phyloP scores from a whole-genome alignment of 2,797 vertebrate genomes.

The Anabas testudineus region DNA sequence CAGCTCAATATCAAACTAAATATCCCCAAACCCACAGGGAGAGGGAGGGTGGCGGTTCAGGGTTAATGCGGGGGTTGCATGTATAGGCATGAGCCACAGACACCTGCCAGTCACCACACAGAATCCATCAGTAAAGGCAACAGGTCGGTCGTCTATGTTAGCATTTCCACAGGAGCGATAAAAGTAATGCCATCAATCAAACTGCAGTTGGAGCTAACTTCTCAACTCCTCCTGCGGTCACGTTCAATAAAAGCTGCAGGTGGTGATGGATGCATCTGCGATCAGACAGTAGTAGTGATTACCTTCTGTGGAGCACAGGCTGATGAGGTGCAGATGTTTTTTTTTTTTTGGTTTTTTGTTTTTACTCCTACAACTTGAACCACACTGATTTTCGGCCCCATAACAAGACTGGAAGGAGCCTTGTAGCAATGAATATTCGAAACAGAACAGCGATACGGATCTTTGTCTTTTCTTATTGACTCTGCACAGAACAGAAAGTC shows the following conservation, averaged over 20 bases:
- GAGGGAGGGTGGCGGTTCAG: slow-evolving; percentile 1
- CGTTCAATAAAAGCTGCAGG: slow-evolving; percentile 47
- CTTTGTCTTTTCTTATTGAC: slow-evolving; percentile 24
- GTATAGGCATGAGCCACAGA: slow-evolving; percentile 65
- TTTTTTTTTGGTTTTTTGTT: slow-evolving; percentile 21
- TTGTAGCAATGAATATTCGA: slow-evolving; percentile 19
- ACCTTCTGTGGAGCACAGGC: slow-evolving; percentile 29
- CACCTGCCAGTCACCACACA: slow-evolving; percentile 69
- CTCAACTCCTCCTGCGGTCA: slow-evolving; percentile 37
- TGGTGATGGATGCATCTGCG: slow-evolving; percentile 56
- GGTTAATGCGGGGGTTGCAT: slow-evolving; percentile 58
- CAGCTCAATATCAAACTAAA: slow-evolving; percentile 73
- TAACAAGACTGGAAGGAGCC: slow-evolving; percentile 28
- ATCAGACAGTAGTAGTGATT: slow-evolving; percentile 49
- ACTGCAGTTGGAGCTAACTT: slow-evolving; percentile 36
- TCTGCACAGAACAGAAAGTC: slow-evolving; percentile 31
- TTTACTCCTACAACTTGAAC: slow-evolving; percentile 15
- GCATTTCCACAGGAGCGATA: slow-evolving; percentile 47
- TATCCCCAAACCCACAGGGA: slow-evolving; percentile 46
- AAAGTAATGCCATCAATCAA: slow-evolving; percentile 65
- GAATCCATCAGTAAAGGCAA: slow-evolving; percentile 44
- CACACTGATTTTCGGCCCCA: slow-evolving; percentile 15
- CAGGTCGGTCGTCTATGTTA: slow-evolving; percentile 58
- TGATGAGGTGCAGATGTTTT: slow-evolving; percentile 16
- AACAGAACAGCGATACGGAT: slow-evolving; percentile 20